phyloP scores from a whole-genome alignment of 2,797 vertebrate species.

The Notolepis coatsorum region DNA sequence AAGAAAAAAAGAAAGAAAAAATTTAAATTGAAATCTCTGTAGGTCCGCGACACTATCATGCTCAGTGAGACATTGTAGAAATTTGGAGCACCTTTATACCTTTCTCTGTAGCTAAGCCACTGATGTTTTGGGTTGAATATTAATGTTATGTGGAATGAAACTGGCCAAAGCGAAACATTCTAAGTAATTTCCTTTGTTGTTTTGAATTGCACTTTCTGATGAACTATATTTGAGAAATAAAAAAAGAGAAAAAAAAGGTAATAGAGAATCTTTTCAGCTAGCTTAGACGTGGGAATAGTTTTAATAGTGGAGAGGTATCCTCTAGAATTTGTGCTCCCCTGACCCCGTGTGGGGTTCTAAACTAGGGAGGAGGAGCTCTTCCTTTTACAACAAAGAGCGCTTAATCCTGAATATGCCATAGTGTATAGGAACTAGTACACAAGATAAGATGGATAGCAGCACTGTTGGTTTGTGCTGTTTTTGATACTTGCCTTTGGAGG shows the following conservation, averaged over 20 bases:
- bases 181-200: conserved; percentile 74
- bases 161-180: conserved; percentile 85
- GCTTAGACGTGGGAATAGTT: conserved; percentile 48
- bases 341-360: conserved; percentile 58
- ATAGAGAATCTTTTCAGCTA: conserved; percentile 52
- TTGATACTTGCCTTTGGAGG: conserved; percentile 86
- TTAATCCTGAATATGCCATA: conserved; percentile 83
- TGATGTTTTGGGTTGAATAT: conserved; percentile 70
- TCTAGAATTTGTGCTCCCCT: conserved; percentile 59
- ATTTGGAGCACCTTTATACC: conserved; percentile 73
- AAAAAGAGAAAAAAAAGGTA: no score
- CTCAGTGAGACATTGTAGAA: conserved; percentile 68
- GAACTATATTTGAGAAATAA: no score
- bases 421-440: conserved; percentile 81
- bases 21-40: conserved; percentile 60
- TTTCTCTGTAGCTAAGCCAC: conserved; percentile 77
- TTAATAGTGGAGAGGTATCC: conserved; percentile 56
- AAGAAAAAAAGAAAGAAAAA: conserved; percentile 48
- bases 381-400: conserved; percentile 71
- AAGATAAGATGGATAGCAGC: conserved; percentile 75
- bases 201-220: conserved; percentile 86
- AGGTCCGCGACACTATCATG: conserved; percentile 63
- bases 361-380: conserved; percentile 48
- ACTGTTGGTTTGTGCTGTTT: conserved; percentile 82
- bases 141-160: conserved; percentile 75